phyloP scores from a whole-genome alignment of 2,888 invertebrate genomes.

The Cybosia mesomella region DNA sequence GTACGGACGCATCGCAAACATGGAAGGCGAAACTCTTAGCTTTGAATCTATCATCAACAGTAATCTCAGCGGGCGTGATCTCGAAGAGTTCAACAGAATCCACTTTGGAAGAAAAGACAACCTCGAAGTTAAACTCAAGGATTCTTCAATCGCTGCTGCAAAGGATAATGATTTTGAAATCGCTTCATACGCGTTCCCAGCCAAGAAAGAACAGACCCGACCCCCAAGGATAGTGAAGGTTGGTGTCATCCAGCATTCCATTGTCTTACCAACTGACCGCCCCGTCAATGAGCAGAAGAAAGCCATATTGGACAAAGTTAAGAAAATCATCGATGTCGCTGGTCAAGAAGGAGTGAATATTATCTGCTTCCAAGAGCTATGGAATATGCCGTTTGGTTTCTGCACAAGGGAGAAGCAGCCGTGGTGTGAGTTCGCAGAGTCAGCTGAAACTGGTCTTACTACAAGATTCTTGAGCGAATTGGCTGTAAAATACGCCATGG shows the following conservation, averaged over 20 bases:
- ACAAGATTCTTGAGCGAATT: slow-evolving; percentile 93
- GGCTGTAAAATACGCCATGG: slow-evolving; percentile 95
- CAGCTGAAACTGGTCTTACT: slow-evolving; percentile 95
- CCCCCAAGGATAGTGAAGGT: slow-evolving; percentile 92
- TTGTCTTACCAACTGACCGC: slow-evolving; percentile 92
- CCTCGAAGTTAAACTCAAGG: slow-evolving; percentile 74
- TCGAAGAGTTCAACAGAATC: slow-evolving; percentile 82
- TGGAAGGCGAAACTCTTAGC: slow-evolving; percentile 81
- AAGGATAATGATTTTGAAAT: slow-evolving; percentile 85
- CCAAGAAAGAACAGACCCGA: slow-evolving; percentile 85
- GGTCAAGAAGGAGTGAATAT: slow-evolving; percentile 94
- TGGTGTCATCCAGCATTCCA: slow-evolving; percentile 95
- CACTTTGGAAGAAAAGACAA: slow-evolving; percentile 78
- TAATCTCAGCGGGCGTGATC: slow-evolving; percentile 76
- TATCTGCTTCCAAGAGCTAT: slow-evolving; percentile 98
- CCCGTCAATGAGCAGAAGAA: slow-evolving; percentile 93
- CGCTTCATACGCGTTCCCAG: slow-evolving; percentile 80
- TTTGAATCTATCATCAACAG: slow-evolving; percentile 78
- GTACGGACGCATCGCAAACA: slow-evolving; percentile 52
- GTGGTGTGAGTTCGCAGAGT: slow-evolving; percentile 99
- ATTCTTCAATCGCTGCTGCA: slow-evolving; percentile 85
- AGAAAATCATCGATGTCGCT: slow-evolving; percentile 93
- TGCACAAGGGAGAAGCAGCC: slow-evolving; percentile 98
- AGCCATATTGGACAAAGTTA: slow-evolving; percentile 93
- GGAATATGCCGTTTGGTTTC: slow-evolving; percentile 99